Conservation (phyloP, 2,113 vertebrate species). For the Coturnix japonica region DNA sequence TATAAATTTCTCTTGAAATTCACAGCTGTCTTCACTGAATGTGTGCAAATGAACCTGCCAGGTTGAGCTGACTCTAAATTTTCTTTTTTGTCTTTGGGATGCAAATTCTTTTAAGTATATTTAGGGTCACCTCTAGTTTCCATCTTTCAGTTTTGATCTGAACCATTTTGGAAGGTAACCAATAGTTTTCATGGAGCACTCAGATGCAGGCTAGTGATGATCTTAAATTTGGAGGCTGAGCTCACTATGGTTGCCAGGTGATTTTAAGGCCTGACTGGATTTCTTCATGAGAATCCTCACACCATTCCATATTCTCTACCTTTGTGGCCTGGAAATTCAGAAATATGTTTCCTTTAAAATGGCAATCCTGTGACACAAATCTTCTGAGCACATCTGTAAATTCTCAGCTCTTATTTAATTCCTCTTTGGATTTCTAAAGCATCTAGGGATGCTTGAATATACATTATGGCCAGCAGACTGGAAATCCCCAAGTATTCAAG, state of each 20-base stretch:
- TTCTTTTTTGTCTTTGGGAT: constrained; percentile 59
- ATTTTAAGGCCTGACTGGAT: not conserved
- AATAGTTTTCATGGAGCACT: not conserved
- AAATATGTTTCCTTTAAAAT: not conserved
- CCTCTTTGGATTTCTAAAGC: not conserved
- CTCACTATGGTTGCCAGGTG: not conserved
- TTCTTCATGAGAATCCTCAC: not conserved
- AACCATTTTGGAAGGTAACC: not conserved
- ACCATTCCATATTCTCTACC: not conserved
- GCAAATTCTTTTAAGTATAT: constrained; percentile 60
- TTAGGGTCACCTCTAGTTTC: constrained; percentile 56
- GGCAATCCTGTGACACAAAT: not conserved
- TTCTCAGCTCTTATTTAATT: constrained; percentile 30
- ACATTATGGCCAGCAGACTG: not conserved
- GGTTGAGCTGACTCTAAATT: constrained; percentile 69
- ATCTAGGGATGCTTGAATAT: not conserved
- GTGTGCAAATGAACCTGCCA: constrained; percentile 57
- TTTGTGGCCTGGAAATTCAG: not conserved
- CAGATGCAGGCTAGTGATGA: not conserved
- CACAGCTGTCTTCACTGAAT: constrained; percentile 61
- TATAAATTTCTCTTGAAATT: constrained; percentile 55
- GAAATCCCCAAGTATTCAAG: not conserved
- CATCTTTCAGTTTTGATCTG: not conserved
- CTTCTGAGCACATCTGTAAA: not conserved
- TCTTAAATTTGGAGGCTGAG: not conserved